Percentiles rank a stretch among this genome's conserved stretches.
Evolutionary conservation across 2,797 vertebrate species (phyloP).

Genomic region (Bradypodion pumilum): DNA sequence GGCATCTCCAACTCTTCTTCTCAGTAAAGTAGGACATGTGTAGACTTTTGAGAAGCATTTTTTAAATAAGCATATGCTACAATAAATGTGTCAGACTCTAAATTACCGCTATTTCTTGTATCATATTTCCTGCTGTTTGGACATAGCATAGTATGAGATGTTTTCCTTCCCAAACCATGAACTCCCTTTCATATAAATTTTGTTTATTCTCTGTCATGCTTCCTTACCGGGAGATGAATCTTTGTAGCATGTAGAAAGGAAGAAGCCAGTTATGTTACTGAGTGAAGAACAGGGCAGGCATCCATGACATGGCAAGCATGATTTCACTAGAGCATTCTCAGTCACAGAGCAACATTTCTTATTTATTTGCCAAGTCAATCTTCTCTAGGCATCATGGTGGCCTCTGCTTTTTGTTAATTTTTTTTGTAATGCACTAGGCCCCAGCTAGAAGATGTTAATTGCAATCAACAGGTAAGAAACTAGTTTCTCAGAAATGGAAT

Average conservation of each 20-base stretch:
- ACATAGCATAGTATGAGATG: not conserved
- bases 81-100: not conserved
- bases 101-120: not conserved
- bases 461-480: constrained; percentile 75
- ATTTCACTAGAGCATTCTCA: constrained; percentile 37
- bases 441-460: constrained; percentile 73
- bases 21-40: no score
- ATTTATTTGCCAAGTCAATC: constrained; percentile 48
- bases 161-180: constrained; percentile 19
- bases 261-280: constrained; percentile 40
- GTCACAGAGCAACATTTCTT: constrained; percentile 38
- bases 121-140: not conserved
- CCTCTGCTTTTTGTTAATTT: constrained; percentile 69
- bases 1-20: not conserved
- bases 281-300: not conserved
- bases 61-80: not conserved
- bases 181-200: constrained; percentile 50
- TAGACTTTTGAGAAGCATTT: not conserved
- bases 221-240: constrained; percentile 40
- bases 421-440: constrained; percentile 68
- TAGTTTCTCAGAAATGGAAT: constrained; percentile 66
- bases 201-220: constrained; percentile 51
- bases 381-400: constrained; percentile 45
- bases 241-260: not conserved
- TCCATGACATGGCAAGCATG: not conserved